Evolutionary conservation across 2,888 invertebrate genomes (phyloP).

Genomic region (Apodemia zela): DNA sequence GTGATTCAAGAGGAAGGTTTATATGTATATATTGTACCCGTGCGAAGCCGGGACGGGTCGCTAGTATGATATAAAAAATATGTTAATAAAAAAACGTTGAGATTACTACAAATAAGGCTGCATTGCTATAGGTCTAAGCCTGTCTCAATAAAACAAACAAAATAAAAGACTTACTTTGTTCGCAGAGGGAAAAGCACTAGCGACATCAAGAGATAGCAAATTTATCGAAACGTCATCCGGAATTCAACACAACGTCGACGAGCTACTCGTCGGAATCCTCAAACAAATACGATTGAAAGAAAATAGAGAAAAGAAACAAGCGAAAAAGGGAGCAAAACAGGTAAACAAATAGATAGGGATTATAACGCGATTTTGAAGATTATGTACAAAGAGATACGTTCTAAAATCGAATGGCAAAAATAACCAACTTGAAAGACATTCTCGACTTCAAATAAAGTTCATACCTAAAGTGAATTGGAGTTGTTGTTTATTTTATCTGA

Average conservation of each 20-base stretch:
- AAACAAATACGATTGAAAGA: slow-evolving; percentile 93
- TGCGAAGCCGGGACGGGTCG: no score
- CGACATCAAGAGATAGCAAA: slow-evolving; percentile 93
- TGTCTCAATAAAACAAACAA: neutral
- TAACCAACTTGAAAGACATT: neutral
- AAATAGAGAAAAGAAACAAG: slow-evolving; percentile 86
- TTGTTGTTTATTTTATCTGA: slow-evolving; percentile 14
- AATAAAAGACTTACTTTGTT: slow-evolving; percentile 5
- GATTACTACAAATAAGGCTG: no score
- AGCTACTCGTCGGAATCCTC: slow-evolving; percentile 94
- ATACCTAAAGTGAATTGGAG: neutral
- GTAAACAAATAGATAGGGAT: slow-evolving; percentile 33
- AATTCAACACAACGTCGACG: slow-evolving; percentile 97
- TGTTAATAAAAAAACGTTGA: no score
- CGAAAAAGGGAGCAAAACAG: slow-evolving; percentile 63
- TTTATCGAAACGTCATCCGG: slow-evolving; percentile 98
- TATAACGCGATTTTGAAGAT: neutral
- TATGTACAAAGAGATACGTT: neutral
- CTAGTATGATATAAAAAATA: no score
- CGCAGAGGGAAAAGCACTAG: slow-evolving; percentile 94
- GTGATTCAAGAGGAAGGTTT: no score
- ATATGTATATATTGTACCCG: no score
- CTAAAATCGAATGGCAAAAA: neutral
- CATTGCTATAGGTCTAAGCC: neutral
- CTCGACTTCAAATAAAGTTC: slow-evolving; percentile 4